phyloP scores from a whole-genome alignment of 2,113 vertebrate genomes.

The Xenus cinereus region DNA sequence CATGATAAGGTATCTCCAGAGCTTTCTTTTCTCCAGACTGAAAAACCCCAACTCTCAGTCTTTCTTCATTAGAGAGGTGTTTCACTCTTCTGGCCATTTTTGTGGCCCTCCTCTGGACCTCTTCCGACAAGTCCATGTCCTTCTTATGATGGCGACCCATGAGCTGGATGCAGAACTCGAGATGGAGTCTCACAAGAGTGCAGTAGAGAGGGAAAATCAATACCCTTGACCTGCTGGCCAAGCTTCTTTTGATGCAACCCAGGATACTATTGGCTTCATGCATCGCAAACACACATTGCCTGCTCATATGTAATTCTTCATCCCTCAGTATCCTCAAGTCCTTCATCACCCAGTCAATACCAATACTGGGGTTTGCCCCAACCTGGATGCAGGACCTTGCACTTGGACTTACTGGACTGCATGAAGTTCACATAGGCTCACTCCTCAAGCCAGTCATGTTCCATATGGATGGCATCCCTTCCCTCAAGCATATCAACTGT shows the following conservation, averaged over 20 bases:
- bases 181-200: neutral
- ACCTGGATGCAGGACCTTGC: neutral
- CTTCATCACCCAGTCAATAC: neutral
- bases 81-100: neutral
- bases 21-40: neutral
- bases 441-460: neutral
- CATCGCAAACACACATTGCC: neutral
- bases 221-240: neutral
- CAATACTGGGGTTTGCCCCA: neutral
- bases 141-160: neutral
- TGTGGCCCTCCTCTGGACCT: neutral
- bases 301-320: neutral
- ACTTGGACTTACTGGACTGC: neutral
- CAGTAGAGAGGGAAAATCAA: neutral
- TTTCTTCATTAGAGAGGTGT: neutral
- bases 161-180: neutral
- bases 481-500: neutral
- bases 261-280: neutral
- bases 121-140: neutral
- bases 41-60: neutral
- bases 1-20: neutral
- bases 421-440: fast-evolving
- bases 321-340: neutral
- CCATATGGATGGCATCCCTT: neutral
- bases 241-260: fast-evolving